These are phyloP conservation scores for Leptinotarsa lineolata DNA, from an alignment of 1,140 invertebrate genomes.

Conservation along the genomic window DNA sequence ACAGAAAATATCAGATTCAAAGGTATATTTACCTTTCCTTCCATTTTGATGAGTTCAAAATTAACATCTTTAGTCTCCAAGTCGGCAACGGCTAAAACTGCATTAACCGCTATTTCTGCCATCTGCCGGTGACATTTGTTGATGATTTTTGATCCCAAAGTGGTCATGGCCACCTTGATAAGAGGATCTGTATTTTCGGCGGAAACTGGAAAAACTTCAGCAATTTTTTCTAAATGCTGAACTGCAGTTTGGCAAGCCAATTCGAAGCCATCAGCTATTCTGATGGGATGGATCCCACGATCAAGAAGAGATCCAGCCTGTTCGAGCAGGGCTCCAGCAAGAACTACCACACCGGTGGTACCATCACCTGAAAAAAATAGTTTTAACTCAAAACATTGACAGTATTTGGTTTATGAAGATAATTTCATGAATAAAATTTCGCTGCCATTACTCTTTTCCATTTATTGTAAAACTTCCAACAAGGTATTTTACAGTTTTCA, in stretches of 20 bases:
- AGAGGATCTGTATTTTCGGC: slow-evolving; percentile 84
- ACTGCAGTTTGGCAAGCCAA: slow-evolving; percentile 91
- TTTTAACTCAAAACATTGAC: no score
- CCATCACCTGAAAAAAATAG: slow-evolving; percentile 74
- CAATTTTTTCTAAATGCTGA: slow-evolving; percentile 85
- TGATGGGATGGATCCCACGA: slow-evolving; percentile 97
- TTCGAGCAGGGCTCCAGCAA: slow-evolving; percentile 87
- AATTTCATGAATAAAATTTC: no score
- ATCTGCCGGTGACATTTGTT: slow-evolving; percentile 93
- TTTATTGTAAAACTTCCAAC: no score
- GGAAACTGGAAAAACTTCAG: slow-evolving; percentile 87
- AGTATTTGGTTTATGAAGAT: no score
- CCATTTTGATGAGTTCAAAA: slow-evolving; percentile 98
- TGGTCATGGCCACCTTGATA: slow-evolving; percentile 96
- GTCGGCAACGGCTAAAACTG: slow-evolving; percentile 92
- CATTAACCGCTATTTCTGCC: slow-evolving; percentile 98
- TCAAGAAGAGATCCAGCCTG: slow-evolving; percentile 93
- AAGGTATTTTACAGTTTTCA: no score
- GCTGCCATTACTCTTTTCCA: no score
- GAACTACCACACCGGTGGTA: slow-evolving; percentile 95
- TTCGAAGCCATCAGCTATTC: slow-evolving; percentile 99
- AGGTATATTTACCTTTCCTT: slow-evolving; percentile 78
- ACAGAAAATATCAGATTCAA: no score
- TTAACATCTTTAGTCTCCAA: slow-evolving; percentile 94
- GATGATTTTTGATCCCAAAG: slow-evolving; percentile 97